phyloP scores from a whole-genome alignment of 2,113 vertebrate species.

The Neolamprologus modestus region DNA sequence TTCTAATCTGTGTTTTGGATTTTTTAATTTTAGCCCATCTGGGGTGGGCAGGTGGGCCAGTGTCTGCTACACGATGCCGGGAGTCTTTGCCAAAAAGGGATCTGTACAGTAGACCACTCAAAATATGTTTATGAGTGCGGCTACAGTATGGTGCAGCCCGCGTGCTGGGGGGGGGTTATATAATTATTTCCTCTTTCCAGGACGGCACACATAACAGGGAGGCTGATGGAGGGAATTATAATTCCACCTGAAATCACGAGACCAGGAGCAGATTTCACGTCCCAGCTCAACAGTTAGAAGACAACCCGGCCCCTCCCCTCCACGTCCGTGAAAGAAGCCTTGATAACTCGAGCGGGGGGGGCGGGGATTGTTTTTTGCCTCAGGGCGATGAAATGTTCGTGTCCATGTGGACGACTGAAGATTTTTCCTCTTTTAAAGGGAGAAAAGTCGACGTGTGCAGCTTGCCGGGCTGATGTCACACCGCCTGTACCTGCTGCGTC shows the following conservation, averaged over 20 bases:
- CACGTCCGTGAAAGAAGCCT: background rate
- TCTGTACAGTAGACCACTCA: conserved; percentile 57
- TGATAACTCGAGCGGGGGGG: background rate
- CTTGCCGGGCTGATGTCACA: rapidly evolving
- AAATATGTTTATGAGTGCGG: conserved; percentile 64
- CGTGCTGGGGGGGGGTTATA: conserved; percentile 33
- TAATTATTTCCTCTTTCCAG: conserved; percentile 24
- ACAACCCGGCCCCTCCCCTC: background rate
- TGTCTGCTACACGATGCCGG: conserved; percentile 56
- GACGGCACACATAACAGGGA: background rate
- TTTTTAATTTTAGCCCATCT: conserved; percentile 68
- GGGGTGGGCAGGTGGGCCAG: conserved; percentile 65
- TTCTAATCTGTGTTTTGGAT: conserved; percentile 62
- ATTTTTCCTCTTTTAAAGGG: background rate
- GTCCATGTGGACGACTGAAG: background rate
- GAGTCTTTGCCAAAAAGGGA: conserved; percentile 59
- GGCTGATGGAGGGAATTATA: background rate
- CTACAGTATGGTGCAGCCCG: conserved; percentile 56
- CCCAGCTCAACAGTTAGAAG: background rate
- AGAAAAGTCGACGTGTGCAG: background rate
- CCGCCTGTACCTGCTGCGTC: background rate
- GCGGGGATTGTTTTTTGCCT: background rate
- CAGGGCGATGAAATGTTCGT: rapidly evolving
- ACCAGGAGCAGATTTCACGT: background rate
- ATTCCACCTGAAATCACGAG: background rate